Percentiles rank a stretch among this genome's conserved stretches.
phyloP scores from a whole-genome alignment of 2,888 invertebrate species.

The Thymelicus sylvestris region DNA sequence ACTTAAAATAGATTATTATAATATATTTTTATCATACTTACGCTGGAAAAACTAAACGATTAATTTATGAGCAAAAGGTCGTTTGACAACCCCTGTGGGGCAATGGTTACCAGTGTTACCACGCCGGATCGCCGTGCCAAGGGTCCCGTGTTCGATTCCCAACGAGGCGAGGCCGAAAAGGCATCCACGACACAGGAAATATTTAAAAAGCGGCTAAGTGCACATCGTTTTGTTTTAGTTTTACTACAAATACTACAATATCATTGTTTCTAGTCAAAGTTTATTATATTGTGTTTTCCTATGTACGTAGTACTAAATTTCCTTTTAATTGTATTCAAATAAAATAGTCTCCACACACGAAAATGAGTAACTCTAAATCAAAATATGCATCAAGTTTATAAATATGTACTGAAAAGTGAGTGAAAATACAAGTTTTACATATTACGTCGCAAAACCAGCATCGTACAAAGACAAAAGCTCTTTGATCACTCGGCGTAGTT shows the following conservation, averaged over 20 bases:
- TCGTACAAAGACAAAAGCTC: conserved; percentile 35
- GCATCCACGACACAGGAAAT: no score
- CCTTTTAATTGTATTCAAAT: no score
- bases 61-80: not conserved
- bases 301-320: no score
- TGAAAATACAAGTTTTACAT: conserved; percentile 17
- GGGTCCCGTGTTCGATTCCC: no score
- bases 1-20: conserved; percentile 13
- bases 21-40: not conserved
- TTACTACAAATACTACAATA: no score
- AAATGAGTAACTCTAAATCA: not conserved
- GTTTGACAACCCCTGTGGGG: no score
- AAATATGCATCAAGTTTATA: not conserved
- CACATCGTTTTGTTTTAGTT: not conserved
- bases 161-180: no score
- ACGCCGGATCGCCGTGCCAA: no score
- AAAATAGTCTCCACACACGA: no score
- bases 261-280: no score
- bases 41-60: not conserved
- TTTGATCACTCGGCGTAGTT: conserved; percentile 36
- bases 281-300: no score
- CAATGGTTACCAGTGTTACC: no score
- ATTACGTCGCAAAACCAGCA: conserved; percentile 25
- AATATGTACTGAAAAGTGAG: conserved; percentile 2
- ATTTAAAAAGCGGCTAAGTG: not conserved